These are phyloP conservation scores for Lagorchestes hirsutus DNA, from an alignment of 2,797 vertebrate genomes.

Conservation along the genomic window DNA sequence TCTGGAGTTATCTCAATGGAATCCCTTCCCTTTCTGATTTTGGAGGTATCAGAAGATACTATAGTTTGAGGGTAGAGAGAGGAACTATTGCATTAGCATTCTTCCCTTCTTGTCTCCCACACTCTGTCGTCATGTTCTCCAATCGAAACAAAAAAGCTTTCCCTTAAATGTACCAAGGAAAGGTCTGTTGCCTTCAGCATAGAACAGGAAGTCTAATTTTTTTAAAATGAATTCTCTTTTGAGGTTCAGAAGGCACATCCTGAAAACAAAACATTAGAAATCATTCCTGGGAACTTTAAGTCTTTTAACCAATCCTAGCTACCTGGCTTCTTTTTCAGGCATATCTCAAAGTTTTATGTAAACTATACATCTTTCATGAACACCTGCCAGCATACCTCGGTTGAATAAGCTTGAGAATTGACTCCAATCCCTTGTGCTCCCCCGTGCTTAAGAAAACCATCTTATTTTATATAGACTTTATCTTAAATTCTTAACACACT, in stretches of 20 bases:
- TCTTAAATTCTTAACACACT: constrained; percentile 1
- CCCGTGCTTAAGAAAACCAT: constrained; percentile 34
- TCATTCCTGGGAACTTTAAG: constrained; percentile 46
- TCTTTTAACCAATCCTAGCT: constrained; percentile 38
- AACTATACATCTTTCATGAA: constrained; percentile 17
- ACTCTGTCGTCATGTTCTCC: neutral
- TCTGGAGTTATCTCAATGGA: neutral
- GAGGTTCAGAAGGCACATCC: constrained; percentile 44
- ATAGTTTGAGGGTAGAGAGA: neutral
- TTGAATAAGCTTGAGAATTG: constrained; percentile 30
- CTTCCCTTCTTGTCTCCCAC: neutral
- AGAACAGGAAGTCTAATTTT: neutral
- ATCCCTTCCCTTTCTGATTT: neutral
- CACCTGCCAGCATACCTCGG: neutral
- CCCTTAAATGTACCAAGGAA: neutral
- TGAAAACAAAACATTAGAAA: constrained; percentile 20
- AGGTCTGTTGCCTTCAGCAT: neutral
- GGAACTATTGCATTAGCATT: neutral
- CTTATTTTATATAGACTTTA: constrained; percentile 47
- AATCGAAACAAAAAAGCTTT: neutral
- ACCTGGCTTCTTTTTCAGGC: constrained; percentile 58
- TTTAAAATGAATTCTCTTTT: neutral
- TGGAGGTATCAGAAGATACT: neutral
- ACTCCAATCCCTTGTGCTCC: constrained; percentile 3
- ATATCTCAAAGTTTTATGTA: constrained; percentile 55